Evolutionary conservation across 2,888 invertebrate species (phyloP), one percentile per base, ranked within the genome.

Genomic region (Apomyelois bistriatella): DNA sequence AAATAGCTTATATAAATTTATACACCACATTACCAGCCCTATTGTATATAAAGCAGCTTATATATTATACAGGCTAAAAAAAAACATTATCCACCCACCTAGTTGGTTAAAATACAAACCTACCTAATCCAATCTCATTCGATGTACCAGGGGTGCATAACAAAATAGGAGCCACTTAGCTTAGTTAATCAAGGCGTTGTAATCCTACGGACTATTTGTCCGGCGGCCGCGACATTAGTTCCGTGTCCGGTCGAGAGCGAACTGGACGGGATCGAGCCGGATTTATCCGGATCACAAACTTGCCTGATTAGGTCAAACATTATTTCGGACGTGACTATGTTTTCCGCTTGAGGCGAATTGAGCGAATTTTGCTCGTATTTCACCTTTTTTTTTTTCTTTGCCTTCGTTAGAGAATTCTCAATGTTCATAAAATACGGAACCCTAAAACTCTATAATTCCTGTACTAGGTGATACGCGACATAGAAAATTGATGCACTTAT

Each of bases 151-250:
- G 85, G 79, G 82, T 78, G 82, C 82, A 86, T 85, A 84, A 80
- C 76, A 74, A 78, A 84, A 73, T 72, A 78, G 75, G 72, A 78
- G 76, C 72, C 75, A 74, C 73, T 71, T 66, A 72, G 80, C 75
- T 81, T 79, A 84, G 82, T 82, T 86, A 86, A 86, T 86, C 82
- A 85, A 82, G 79, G 79, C 79, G 76, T 66, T 61, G 78, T 82
- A 83, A 76, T 77, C 73, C 71, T 60, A 59, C 59, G 68, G 67
- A 72, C 73, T 74, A 78, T 76, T 76, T 74, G 75, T 78, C 68
- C 73, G 62, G 57, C 69, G 65, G 72, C 85, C 86, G 78, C 85
- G 80, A 86, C 86, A 86, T 87, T 83, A 82, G 82, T 85, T 81
- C 78, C 72, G 72, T 68, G 81, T 79, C 81, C 77, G 69, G 65